A percentile compares a stretch with the other conserved stretches of the same genome.
Conservation (phyloP, 2,113 vertebrate genomes). For the Saguinus imperator region DNA sequence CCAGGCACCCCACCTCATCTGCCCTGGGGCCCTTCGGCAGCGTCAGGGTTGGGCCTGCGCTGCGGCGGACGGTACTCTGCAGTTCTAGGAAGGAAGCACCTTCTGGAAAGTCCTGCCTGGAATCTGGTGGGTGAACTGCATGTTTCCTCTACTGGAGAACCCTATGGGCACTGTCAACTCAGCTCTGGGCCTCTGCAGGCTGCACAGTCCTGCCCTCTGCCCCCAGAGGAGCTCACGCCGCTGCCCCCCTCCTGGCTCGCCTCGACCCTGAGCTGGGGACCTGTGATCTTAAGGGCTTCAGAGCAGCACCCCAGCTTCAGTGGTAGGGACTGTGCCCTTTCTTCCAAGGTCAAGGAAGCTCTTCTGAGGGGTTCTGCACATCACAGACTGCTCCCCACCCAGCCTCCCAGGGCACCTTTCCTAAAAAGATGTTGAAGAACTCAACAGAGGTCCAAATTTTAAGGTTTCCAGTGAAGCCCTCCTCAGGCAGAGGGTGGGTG, state of each 20-base stretch:
- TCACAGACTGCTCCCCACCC: neutral
- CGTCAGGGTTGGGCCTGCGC: neutral
- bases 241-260: too few species aligned
- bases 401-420: slow-evolving; percentile 3
- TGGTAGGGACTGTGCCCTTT: accelerated
- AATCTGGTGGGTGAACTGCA: accelerated
- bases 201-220: too few species aligned
- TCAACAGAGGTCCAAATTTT: neutral
- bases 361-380: neutral
- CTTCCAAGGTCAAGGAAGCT: neutral
- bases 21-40: neutral
- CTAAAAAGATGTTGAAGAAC: slow-evolving; percentile 8
- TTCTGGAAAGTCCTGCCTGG: neutral
- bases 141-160: neutral
- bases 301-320: neutral
- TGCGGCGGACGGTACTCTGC: neutral
- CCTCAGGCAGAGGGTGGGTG: neutral
- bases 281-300: too few species aligned
- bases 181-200: neutral
- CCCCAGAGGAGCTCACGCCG: too few species aligned
- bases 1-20: neutral
- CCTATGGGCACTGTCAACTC: accelerated
- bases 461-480: neutral
- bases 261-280: neutral
- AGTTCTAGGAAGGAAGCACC: neutral